Percentiles rank a stretch among this genome's conserved stretches.
Conservation (phyloP, 2,797 vertebrate species). For the Coregonus sp. region DNA sequence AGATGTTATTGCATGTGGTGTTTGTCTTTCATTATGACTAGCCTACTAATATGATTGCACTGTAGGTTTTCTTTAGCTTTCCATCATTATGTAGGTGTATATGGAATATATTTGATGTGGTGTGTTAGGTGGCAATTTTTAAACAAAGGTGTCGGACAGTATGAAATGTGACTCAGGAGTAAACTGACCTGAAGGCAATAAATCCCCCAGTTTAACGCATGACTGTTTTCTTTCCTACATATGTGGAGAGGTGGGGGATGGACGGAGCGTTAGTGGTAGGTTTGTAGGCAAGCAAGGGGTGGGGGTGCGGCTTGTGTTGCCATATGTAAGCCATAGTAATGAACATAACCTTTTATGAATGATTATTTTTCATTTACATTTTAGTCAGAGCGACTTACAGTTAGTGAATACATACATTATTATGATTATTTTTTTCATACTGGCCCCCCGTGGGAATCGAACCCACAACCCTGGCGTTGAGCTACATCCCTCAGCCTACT, state of each 20-base stretch:
- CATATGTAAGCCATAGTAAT: conserved; percentile 66
- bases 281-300: conserved; percentile 63
- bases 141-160: conserved; percentile 68
- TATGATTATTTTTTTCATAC: too few relatives aligned
- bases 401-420: too few relatives aligned
- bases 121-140: too few relatives aligned
- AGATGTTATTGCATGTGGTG: neutral
- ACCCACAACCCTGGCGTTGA: too few relatives aligned
- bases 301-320: conserved; percentile 79
- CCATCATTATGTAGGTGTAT: too few relatives aligned
- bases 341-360: conserved; percentile 24
- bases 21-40: neutral
- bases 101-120: neutral
- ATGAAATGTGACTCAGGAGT: conserved; percentile 77
- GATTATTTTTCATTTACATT: too few relatives aligned
- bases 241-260: conserved; percentile 77
- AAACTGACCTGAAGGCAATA: conserved; percentile 87
- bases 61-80: too few relatives aligned
- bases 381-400: too few relatives aligned
- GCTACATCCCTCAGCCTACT: too few relatives aligned
- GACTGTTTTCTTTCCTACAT: conserved; percentile 91
- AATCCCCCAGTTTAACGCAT: conserved; percentile 84
- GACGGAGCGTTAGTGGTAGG: conserved; percentile 69
- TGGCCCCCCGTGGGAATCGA: too few relatives aligned
- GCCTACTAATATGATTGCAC: too few relatives aligned